Conservation (phyloP, 2,113 vertebrate species). For the Dinomys branickii region DNA sequence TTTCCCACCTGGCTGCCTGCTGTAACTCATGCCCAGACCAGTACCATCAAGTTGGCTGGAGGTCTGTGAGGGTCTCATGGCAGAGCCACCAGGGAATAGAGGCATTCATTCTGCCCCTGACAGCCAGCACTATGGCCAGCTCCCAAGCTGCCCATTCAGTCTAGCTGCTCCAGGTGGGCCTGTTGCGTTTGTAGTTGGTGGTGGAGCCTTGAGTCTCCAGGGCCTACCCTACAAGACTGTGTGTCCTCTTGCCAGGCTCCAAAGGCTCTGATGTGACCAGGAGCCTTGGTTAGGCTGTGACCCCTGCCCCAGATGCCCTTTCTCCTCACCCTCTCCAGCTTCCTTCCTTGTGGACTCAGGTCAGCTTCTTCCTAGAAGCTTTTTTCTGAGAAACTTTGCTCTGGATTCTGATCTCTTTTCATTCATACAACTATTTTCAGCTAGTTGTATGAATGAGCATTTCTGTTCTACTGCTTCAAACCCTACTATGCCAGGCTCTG, state of each 20-base stretch:
- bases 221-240: neutral
- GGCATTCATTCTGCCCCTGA: neutral
- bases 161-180: neutral
- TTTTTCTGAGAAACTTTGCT: neutral
- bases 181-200: neutral
- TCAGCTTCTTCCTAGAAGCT: neutral
- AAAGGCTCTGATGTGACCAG: neutral
- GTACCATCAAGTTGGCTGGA: neutral
- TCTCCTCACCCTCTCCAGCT: neutral
- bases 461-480: neutral
- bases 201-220: neutral
- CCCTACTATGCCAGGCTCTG: neutral
- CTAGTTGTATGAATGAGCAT: neutral
- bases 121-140: neutral
- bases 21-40: neutral
- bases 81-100: rapidly evolving
- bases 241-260: no score
- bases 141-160: neutral
- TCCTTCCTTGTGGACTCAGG: neutral
- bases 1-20: neutral
- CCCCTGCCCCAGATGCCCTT: neutral
- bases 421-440: no score
- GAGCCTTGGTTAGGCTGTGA: neutral
- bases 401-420: neutral
- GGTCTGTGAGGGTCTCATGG: neutral